A percentile compares a stretch with the other conserved stretches of the same genome.
phyloP scores from a whole-genome alignment of 2,888 invertebrate genomes.

The Protonemura montana region DNA sequence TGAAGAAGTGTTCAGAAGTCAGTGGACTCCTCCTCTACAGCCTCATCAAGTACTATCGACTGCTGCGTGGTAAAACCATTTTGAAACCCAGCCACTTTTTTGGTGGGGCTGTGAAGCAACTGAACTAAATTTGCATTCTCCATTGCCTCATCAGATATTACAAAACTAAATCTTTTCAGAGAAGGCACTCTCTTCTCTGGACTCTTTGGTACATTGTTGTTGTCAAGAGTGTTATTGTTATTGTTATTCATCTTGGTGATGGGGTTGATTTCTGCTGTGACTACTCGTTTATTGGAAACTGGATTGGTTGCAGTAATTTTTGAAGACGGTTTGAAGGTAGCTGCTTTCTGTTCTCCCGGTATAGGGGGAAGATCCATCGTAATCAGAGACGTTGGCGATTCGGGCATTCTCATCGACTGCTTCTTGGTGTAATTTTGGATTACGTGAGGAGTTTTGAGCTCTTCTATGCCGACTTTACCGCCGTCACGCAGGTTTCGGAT shows the following conservation, averaged over 20 bases:
- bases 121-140: neutral
- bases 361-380: slow-evolving; percentile 24
- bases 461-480: slow-evolving; percentile 17
- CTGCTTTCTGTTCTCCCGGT: neutral
- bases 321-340: neutral
- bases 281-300: neutral
- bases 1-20: slow-evolving; percentile 33
- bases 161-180: neutral
- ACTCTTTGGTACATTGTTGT: neutral
- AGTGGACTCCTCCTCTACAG: slow-evolving; percentile 39
- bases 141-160: neutral
- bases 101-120: neutral
- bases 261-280: neutral
- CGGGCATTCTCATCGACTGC: neutral
- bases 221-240: neutral
- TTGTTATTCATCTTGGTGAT: neutral
- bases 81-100: neutral
- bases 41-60: slow-evolving; percentile 18
- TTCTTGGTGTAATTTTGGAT: slow-evolving; percentile 16
- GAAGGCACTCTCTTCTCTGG: neutral
- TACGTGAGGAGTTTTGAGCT: neutral
- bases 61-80: neutral
- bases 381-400: slow-evolving; percentile 18
- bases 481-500: slow-evolving; percentile 8
- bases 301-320: neutral